Conservation (phyloP, 2,797 vertebrate genomes). For the Sebastes melanostomus region DNA sequence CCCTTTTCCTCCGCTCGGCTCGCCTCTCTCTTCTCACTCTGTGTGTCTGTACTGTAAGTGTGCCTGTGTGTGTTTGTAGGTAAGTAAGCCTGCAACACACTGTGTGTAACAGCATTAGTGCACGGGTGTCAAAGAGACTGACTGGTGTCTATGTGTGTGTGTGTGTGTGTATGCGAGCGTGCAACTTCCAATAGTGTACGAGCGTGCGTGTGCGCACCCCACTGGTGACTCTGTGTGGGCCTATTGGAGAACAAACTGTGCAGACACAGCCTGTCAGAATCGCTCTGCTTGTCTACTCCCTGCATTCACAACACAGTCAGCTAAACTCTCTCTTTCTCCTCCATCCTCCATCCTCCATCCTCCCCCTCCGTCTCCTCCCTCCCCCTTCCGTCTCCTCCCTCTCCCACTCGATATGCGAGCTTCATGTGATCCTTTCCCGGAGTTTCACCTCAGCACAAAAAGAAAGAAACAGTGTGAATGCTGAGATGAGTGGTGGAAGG, state of each 20-base stretch:
- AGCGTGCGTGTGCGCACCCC: slow-evolving; percentile 27
- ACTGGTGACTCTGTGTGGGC: slow-evolving; percentile 68
- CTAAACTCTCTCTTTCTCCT: slow-evolving; percentile 15
- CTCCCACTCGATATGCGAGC: slow-evolving; percentile 23
- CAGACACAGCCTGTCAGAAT: slow-evolving; percentile 77
- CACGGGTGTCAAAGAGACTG: slow-evolving; percentile 14
- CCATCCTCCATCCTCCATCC: background rate
- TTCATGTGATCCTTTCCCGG: slow-evolving; percentile 40
- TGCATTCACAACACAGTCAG: slow-evolving; percentile 60
- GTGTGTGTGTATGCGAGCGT: background rate
- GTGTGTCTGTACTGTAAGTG: slow-evolving; percentile 16
- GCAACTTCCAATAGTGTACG: slow-evolving; percentile 2
- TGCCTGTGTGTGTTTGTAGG: slow-evolving; percentile 18
- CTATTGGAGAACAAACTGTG: slow-evolving; percentile 76
- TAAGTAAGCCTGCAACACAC: slow-evolving; percentile 38
- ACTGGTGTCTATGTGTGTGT: slow-evolving; percentile 20
- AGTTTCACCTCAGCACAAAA: slow-evolving; percentile 33
- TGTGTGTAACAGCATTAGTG: slow-evolving; percentile 28
- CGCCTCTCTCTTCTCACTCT: slow-evolving; percentile 28
- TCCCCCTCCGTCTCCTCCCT: background rate
- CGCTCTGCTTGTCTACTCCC: slow-evolving; percentile 66
- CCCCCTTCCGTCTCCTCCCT: background rate
- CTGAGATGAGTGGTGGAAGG: slow-evolving; percentile 6
- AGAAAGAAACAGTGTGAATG: background rate
- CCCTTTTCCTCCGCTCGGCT: slow-evolving; percentile 32